Conservation (phyloP, 2,797 vertebrate genomes). For the Micropoecilia bifurca region DNA sequence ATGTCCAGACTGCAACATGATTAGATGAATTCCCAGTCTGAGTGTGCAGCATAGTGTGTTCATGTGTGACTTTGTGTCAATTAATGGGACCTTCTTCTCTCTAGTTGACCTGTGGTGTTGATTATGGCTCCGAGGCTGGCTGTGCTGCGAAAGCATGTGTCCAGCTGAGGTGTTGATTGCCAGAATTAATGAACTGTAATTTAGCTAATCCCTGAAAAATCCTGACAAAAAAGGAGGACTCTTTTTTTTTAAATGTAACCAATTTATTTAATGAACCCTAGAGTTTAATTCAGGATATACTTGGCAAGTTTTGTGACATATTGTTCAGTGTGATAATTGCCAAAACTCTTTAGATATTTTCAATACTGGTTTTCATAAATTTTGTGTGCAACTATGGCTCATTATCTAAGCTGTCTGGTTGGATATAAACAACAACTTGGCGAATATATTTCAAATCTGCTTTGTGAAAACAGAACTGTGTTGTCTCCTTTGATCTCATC, state of each 20-base stretch:
- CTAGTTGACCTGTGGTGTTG: slow-evolving; percentile 53
- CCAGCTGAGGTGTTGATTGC: slow-evolving; percentile 72
- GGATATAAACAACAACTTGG: slow-evolving; percentile 20
- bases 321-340: not conserved
- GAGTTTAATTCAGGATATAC: not conserved
- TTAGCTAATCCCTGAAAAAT: slow-evolving; percentile 30
- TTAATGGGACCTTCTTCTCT: slow-evolving; percentile 26
- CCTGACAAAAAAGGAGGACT: not conserved
- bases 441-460: slow-evolving; percentile 43
- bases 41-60: not conserved
- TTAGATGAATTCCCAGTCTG: not conserved
- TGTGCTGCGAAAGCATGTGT: slow-evolving; percentile 27
- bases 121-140: slow-evolving; percentile 54
- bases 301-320: not conserved
- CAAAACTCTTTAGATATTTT: not conserved
- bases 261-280: slow-evolving; percentile 1
- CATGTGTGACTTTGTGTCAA: slow-evolving; percentile 20
- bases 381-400: slow-evolving; percentile 5
- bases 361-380: not conserved
- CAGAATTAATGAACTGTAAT: slow-evolving; percentile 27
- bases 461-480: slow-evolving; percentile 55
- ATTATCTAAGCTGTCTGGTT: slow-evolving; percentile 21
- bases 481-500: slow-evolving; percentile 48
- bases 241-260: slow-evolving; percentile 6
- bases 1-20: not conserved